Evolutionary conservation across 2,797 vertebrate genomes (phyloP).

Genomic region (Sebastes minor): DNA sequence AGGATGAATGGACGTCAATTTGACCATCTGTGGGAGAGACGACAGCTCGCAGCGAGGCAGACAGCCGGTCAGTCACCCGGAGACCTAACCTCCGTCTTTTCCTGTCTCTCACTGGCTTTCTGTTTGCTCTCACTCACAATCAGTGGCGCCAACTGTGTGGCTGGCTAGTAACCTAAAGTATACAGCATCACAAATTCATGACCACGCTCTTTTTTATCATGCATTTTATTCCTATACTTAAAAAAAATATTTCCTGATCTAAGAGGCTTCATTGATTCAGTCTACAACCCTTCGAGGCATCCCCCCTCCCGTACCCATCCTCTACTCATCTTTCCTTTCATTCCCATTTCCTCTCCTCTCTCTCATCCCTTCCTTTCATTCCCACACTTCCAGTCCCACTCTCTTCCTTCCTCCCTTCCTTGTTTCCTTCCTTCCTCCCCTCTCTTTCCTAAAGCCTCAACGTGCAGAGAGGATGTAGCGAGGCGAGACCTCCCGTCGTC

Average conservation of each 20-base stretch:
- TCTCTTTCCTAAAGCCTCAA: constrained; percentile 55
- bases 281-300: constrained; percentile 28
- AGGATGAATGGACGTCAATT: constrained; percentile 19
- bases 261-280: constrained; percentile 45
- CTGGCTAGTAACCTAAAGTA: constrained; percentile 25
- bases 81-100: constrained; percentile 30
- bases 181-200: constrained; percentile 40
- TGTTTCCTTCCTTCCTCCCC: constrained; percentile 1
- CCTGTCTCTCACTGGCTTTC: constrained; percentile 10
- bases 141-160: constrained; percentile 7
- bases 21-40: constrained; percentile 21
- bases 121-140: neutral
- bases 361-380: constrained; percentile 26
- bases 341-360: constrained; percentile 1
- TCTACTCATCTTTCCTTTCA: constrained; percentile 26
- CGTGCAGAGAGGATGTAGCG: constrained; percentile 39
- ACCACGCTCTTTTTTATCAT: constrained; percentile 15
- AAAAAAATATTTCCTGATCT: constrained; percentile 49
- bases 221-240: constrained; percentile 19
- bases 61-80: constrained; percentile 8
- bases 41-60: constrained; percentile 11
- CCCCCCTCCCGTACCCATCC: constrained; percentile 16
- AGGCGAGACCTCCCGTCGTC: constrained; percentile 74
- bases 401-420: constrained; percentile 6
- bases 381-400: constrained; percentile 23